A percentile compares a stretch with the other conserved stretches of the same genome.
phyloP scores from a whole-genome alignment of 2,888 invertebrate species.

The Dastarcus helophoroides region DNA sequence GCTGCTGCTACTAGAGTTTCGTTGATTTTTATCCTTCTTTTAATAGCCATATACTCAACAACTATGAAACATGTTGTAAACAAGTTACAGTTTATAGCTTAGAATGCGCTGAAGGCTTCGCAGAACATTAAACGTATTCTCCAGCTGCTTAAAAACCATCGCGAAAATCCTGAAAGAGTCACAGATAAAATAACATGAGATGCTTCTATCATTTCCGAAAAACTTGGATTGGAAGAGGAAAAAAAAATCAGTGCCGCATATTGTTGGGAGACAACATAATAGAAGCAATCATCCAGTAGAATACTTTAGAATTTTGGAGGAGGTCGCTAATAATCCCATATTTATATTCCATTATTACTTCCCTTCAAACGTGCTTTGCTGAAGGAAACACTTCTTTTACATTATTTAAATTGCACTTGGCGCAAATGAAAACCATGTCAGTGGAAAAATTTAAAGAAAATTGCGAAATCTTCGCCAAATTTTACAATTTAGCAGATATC shows the following conservation, averaged over 20 bases:
- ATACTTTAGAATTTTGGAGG: slow-evolving; percentile 13
- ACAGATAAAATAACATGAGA: slow-evolving; percentile 11
- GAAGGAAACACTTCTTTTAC: slow-evolving; percentile 12
- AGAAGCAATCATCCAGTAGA: slow-evolving; percentile 20
- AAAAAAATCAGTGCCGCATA: slow-evolving; percentile 8
- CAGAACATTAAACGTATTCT: slow-evolving; percentile 10
- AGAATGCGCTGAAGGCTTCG: slow-evolving; percentile 11
- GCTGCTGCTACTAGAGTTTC: slow-evolving; percentile 14
- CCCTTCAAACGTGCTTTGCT: slow-evolving; percentile 11
- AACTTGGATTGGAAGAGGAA: slow-evolving; percentile 16
- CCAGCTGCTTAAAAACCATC: slow-evolving; percentile 5
- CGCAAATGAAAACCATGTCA: slow-evolving; percentile 1
- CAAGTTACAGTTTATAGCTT: slow-evolving; percentile 17
- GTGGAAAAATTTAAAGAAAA: not conserved
- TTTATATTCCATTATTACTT: slow-evolving; percentile 18
- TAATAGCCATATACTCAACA: slow-evolving; percentile 21
- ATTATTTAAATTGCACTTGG: slow-evolving; percentile 6
- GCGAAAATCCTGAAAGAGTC: slow-evolving; percentile 14
- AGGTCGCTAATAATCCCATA: slow-evolving; percentile 21
- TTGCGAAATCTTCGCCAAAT: not conserved
- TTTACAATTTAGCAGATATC: not conserved
- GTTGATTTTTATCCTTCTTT: slow-evolving; percentile 15
- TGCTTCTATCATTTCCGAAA: slow-evolving; percentile 16
- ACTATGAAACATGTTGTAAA: slow-evolving; percentile 19
- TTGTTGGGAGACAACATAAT: slow-evolving; percentile 18